These are phyloP conservation scores for Hydrozoanthus tunicans DNA, from an alignment of 64 coral and sea anemone genomes.

Conservation along the genomic window DNA sequence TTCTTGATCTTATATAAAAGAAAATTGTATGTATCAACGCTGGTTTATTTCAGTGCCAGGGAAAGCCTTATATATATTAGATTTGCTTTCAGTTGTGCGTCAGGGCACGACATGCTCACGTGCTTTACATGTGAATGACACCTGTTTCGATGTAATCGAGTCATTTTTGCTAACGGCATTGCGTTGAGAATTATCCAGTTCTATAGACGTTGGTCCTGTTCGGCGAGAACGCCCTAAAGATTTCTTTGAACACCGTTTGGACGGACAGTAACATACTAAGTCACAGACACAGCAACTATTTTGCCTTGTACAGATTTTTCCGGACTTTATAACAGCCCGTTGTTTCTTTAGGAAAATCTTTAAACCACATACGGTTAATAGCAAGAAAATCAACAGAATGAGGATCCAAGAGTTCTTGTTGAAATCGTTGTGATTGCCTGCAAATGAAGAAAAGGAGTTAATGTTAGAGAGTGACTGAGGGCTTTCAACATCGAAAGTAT, in stretches of 20 bases:
- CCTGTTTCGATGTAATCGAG: not conserved
- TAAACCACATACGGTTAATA: not conserved
- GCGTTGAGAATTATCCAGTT: not conserved
- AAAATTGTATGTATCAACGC: no score
- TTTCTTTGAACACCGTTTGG: constrained; percentile 4
- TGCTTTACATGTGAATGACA: not conserved
- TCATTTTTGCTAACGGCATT: not conserved
- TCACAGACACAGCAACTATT: not conserved
- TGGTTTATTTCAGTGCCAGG: constrained; percentile 10
- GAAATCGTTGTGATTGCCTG: not conserved
- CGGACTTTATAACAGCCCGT: not conserved
- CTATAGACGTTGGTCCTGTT: not conserved
- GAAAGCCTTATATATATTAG: not conserved
- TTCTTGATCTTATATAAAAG: no score
- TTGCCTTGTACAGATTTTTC: not conserved
- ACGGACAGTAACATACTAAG: not conserved
- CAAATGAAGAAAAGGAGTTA: not conserved
- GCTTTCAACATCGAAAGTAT: no score
- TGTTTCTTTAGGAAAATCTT: not conserved
- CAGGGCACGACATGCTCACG: not conserved
- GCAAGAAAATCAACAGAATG: not conserved
- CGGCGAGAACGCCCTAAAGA: constrained; percentile 15
- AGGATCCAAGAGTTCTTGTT: constrained; percentile 3
- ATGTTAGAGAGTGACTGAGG: no score
- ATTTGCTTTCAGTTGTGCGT: no score